Evolutionary conservation across 2,113 vertebrate genomes (phyloP).

Genomic region (Phoxinus phoxinus): DNA sequence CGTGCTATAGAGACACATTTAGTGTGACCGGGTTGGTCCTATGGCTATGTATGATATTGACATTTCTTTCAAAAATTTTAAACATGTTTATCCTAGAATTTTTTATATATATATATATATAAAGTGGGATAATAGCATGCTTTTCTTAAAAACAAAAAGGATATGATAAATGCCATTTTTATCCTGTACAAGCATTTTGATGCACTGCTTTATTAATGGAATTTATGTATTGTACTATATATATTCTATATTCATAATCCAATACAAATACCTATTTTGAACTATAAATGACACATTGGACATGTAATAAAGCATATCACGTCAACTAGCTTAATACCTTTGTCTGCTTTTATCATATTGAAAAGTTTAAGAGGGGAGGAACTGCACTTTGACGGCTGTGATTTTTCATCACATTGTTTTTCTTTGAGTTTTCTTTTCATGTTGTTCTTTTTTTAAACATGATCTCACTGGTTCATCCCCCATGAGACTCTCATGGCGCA

Average conservation of each 20-base stretch:
- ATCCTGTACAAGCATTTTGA: neutral
- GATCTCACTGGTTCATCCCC: constrained; percentile 60
- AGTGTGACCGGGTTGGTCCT: too few species aligned
- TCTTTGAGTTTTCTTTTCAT: constrained; percentile 52
- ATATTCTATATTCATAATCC: neutral
- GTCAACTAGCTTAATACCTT: constrained; percentile 52
- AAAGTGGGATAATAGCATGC: too few species aligned
- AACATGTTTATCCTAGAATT: too few species aligned
- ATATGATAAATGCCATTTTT: too few species aligned
- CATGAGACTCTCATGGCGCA: constrained; percentile 44
- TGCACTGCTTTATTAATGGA: neutral
- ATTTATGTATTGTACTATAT: neutral
- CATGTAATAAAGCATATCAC: constrained; percentile 7
- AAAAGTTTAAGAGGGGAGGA: constrained; percentile 62
- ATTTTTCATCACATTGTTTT: constrained; percentile 63
- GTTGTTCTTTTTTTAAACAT: constrained; percentile 55
- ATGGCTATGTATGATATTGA: too few species aligned
- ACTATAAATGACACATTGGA: constrained; percentile 10
- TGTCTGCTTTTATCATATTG: constrained; percentile 68
- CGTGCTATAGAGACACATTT: too few species aligned
- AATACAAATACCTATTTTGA: neutral
- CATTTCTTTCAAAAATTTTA: too few species aligned
- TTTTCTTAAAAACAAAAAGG: too few species aligned
- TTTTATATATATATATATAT: too few species aligned
- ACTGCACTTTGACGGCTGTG: constrained; percentile 52